These are phyloP conservation scores for Nicator chloris DNA, from an alignment of 2,113 vertebrate species.

Conservation along the genomic window DNA sequence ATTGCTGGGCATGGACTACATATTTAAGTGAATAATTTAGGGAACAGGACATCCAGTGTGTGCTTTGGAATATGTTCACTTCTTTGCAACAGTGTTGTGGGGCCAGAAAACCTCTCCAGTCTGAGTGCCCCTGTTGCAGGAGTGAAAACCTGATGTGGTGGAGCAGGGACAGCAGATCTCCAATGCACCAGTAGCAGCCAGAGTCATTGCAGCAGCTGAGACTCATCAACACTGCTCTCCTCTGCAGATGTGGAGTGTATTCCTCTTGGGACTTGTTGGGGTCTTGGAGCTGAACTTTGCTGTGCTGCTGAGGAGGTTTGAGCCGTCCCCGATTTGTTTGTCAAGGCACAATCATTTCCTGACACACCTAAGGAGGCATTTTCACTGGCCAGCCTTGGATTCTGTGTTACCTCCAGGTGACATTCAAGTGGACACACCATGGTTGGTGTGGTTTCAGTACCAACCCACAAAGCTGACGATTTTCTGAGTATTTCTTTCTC, in stretches of 20 bases:
- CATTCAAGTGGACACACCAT: not conserved
- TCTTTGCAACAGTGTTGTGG: not conserved
- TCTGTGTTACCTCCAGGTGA: not conserved
- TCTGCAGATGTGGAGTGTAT: not conserved
- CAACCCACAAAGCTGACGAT: not conserved
- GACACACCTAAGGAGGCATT: not conserved
- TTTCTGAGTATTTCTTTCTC: not conserved
- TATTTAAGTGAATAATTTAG: not conserved
- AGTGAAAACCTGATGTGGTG: not conserved
- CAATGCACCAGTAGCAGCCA: not conserved
- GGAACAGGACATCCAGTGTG: not conserved
- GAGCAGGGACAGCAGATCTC: not conserved
- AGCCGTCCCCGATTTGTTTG: not conserved
- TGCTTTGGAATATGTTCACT: not conserved
- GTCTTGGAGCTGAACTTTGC: not conserved
- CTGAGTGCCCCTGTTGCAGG: not conserved
- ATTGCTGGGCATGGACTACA: not conserved
- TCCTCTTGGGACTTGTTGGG: not conserved
- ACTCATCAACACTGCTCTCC: not conserved
- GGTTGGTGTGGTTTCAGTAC: not conserved
- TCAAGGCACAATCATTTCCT: not conserved
- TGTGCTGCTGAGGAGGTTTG: not conserved
- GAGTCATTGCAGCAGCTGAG: not conserved
- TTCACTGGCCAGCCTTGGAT: not conserved
- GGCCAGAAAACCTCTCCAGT: not conserved